Conservation (phyloP, 2,113 vertebrate genomes). For the Chionis minor region DNA sequence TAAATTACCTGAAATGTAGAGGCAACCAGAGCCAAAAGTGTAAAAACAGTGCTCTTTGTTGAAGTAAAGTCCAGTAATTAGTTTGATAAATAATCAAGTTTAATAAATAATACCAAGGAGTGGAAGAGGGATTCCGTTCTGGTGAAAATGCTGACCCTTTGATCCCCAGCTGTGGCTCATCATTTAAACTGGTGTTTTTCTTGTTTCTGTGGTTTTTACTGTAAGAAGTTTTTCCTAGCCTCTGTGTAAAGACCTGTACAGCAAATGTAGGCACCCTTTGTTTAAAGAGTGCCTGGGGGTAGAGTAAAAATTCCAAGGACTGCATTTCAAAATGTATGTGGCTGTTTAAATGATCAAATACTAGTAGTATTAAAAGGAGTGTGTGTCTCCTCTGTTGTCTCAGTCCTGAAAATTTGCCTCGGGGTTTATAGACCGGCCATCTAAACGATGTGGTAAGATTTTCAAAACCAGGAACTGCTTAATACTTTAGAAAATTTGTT, state of each 20-base stretch:
- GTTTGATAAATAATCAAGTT: neutral
- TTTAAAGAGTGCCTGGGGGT: neutral
- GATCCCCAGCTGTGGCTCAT: neutral
- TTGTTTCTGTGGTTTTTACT: slow-evolving; percentile 9
- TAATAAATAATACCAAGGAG: neutral
- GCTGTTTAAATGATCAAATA: neutral
- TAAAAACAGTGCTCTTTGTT: neutral
- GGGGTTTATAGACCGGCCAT: neutral
- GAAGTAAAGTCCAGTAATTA: neutral
- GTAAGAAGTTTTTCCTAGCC: neutral
- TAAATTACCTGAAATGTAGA: neutral
- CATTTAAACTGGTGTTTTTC: neutral
- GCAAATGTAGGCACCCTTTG: neutral
- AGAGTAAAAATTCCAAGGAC: neutral
- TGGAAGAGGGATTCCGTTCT: neutral
- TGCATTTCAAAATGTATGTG: neutral
- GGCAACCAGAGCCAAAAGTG: neutral
- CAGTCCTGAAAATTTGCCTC: neutral
- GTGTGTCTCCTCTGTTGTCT: neutral
- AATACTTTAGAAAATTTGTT: neutral
- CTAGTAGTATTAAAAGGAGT: neutral
- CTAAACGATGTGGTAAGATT: neutral
- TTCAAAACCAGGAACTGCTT: neutral
- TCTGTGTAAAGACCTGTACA: neutral
- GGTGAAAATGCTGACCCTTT: neutral